Conservation (phyloP, 53 echinoderm and acorn worm species). For the Crossaster papposus region DNA sequence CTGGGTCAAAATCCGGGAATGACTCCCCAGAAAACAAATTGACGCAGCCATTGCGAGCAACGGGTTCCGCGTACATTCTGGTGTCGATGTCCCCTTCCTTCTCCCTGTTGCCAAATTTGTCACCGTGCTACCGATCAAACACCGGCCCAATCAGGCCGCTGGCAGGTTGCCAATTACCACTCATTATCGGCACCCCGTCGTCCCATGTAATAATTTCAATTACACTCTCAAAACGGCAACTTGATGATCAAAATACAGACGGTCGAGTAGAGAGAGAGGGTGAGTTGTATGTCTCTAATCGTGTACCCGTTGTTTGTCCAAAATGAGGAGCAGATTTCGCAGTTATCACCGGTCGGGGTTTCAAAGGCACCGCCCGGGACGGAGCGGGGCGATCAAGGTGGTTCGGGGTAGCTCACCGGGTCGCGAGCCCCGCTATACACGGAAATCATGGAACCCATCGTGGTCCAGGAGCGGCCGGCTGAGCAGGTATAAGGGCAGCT, state of each 20-base stretch:
- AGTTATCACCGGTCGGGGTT: constrained; percentile 8
- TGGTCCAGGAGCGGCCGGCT: background rate
- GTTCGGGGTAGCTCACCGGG: constrained; percentile 2
- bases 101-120: constrained; percentile 47
- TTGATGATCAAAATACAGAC: background rate
- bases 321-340: constrained; percentile 54
- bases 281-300: background rate
- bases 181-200: constrained; percentile 46
- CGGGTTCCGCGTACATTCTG: background rate
- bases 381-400: constrained; percentile 10
- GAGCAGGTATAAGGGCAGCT: background rate
- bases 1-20: constrained; percentile 26
- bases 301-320: background rate
- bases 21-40: background rate
- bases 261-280: background rate
- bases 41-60: background rate
- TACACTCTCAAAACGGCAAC: constrained; percentile 22
- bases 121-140: constrained; percentile 45
- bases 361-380: constrained; percentile 50
- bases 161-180: constrained; percentile 46
- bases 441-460: background rate
- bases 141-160: constrained; percentile 17
- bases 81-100: background rate
- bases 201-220: constrained; percentile 44
- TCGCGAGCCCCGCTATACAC: background rate